Conservation (phyloP, 2,797 vertebrate species). For the Phylloscopus collybita region DNA sequence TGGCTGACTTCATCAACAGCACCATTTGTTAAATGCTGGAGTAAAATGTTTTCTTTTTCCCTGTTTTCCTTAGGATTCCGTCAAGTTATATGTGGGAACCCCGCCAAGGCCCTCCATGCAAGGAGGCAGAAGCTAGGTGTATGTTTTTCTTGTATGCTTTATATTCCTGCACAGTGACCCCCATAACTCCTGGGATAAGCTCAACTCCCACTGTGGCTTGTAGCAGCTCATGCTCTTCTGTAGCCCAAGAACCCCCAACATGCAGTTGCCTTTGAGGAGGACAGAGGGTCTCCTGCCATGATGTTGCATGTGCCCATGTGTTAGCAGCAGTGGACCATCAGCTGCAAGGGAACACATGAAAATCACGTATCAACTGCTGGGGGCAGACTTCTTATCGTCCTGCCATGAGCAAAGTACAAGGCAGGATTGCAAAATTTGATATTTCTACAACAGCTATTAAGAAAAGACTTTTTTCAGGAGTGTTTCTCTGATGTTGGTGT, state of each 20-base stretch:
- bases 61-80: conserved; percentile 80
- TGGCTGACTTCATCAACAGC: background rate
- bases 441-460: background rate
- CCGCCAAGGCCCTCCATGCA: conserved; percentile 83
- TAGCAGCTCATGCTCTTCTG: background rate
- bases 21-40: background rate
- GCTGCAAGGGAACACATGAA: background rate
- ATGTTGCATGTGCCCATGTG: background rate
- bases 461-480: background rate
- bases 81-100: conserved; percentile 91
- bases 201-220: background rate
- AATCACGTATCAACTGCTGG: background rate
- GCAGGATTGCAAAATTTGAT: background rate
- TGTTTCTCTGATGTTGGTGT: background rate
- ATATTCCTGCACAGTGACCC: background rate
- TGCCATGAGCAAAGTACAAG: background rate
- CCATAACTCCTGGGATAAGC: background rate
- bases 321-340: background rate
- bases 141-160: conserved; percentile 27
- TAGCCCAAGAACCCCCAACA: background rate
- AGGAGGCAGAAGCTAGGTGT: conserved; percentile 84
- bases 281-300: background rate
- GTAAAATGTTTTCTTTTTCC: background rate
- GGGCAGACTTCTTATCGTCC: fast-evolving
- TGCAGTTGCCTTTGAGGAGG: background rate